Base-by-base conservation (phyloP, 2,797 vertebrate genomes). In the Squalus acanthias region DNA sequence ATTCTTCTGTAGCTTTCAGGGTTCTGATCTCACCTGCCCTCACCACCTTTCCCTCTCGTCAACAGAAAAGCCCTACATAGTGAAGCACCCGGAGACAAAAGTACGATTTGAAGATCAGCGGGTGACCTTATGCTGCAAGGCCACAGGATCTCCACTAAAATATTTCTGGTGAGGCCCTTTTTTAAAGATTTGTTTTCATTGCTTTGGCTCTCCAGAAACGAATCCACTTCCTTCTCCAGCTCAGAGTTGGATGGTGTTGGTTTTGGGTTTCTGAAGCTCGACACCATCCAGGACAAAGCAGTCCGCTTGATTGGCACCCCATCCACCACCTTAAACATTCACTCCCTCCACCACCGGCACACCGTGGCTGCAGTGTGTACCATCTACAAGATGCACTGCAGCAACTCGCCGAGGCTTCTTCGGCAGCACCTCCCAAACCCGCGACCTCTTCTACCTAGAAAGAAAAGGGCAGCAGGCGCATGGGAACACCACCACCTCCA, bases 1-100 rank as follows among this genome's bases (percentile, higher is more conserved):
- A 67, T 93, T 39, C n/a, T 17, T n/a, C n/a, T 93, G 20, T 69
- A 69, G 39, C 46, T 85, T 50, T 85, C 39, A 85, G 22, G 1
- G 20, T 93, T 93, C n/a, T 24, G 63, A 67, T 69, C 10, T 65
- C 65, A 10, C 20, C 82, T 50, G 7, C 20, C 26, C 0, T 93
- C 53, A 65, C 89, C 7, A 0, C 74, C 87, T 63, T 4, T 82
- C 26, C 95, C 39, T 96, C 46, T 26, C n/a, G 12, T 1, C 65
- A 60, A 96, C 98, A 99, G 99, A 99, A 97, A 99, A 99, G 97
- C 99, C 99, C 0, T 98, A 99, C 97, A 98, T 99, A 96, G 97
- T 99, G 96, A 98, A 98, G 97, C 99, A 99, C 97, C 99, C 99
- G 0, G 98, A 99, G 97, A 98, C 98, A 3, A 99, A 98, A 97